phyloP scores from a whole-genome alignment of 2,888 invertebrate genomes.

The Apamea anceps region DNA sequence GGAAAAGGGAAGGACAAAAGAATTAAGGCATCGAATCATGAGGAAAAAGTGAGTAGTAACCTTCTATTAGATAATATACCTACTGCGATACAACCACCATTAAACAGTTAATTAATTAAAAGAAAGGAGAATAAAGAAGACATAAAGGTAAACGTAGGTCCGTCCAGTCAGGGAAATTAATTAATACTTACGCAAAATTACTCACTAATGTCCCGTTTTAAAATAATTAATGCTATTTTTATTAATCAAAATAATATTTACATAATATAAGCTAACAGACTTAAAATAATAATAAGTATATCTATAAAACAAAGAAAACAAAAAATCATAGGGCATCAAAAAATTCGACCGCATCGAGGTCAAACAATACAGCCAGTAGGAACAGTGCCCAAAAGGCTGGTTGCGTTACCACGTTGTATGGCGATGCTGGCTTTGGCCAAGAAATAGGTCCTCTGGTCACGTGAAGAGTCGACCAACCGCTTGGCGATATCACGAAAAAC shows the following conservation, averaged over 20 bases:
- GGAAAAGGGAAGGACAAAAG: constrained; percentile 22
- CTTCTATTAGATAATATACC: background rate
- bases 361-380: too few relatives aligned
- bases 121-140: background rate
- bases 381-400: too few relatives aligned
- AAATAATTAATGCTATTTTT: background rate
- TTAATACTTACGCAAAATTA: background rate
- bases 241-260: background rate
- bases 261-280: too few relatives aligned
- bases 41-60: constrained; percentile 10
- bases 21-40: constrained; percentile 29
- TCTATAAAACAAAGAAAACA: background rate
- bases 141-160: background rate
- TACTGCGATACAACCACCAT: background rate
- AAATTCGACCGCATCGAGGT: background rate
- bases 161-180: background rate
- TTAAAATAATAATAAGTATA: too few relatives aligned
- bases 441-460: too few relatives aligned
- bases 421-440: too few relatives aligned
- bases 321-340: background rate
- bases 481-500: too few relatives aligned
- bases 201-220: background rate
- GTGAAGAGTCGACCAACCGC: too few relatives aligned
- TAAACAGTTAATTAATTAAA: constrained; percentile 4
- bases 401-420: too few relatives aligned